A percentile compares a stretch with the other conserved stretches of the same genome.
Conservation (phyloP, 2,113 vertebrate genomes). For the Mellivora capensis region DNA sequence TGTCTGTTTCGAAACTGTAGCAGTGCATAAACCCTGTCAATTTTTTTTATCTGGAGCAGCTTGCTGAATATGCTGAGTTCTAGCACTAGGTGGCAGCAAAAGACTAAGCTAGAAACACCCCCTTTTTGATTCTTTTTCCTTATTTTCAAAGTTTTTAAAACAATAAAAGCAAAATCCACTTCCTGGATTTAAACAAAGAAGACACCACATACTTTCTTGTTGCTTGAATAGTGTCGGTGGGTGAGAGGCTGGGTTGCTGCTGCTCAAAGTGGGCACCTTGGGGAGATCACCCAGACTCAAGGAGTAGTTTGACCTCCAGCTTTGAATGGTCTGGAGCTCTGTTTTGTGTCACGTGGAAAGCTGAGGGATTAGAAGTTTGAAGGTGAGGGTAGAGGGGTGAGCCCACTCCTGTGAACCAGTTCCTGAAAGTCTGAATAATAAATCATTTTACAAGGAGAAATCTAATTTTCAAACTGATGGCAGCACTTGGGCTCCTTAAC, state of each 20-base stretch:
- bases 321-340: background rate
- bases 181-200: background rate
- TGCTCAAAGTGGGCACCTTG: background rate
- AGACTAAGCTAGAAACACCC: constrained; percentile 56
- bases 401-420: background rate
- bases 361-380: background rate
- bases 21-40: background rate
- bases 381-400: background rate
- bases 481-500: background rate
- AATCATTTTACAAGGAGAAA: background rate
- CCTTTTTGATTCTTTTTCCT: background rate
- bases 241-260: background rate
- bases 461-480: background rate
- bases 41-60: background rate
- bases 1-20: background rate
- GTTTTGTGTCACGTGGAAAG: background rate
- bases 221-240: background rate
- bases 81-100: constrained; percentile 74
- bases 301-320: background rate
- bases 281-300: background rate
- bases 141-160: background rate
- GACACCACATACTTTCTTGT: background rate
- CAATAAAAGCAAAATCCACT: background rate
- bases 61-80: constrained; percentile 47
- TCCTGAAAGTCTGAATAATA: background rate